phyloP scores from a whole-genome alignment of 2,888 invertebrate species.

The Trichopoda pennipes region DNA sequence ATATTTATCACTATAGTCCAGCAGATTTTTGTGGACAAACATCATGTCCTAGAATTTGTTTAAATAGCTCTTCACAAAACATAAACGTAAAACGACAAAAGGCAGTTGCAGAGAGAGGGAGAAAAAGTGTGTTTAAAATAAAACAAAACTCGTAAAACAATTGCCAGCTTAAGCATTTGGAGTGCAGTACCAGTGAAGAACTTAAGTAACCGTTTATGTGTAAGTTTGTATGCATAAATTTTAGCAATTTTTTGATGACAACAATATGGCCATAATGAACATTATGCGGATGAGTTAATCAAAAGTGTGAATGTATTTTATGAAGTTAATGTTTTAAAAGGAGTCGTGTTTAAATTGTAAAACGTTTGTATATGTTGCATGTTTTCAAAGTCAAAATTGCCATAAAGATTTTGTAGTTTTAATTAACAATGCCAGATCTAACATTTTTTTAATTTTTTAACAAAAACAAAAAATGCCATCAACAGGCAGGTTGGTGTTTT shows the following conservation, averaged over 20 bases:
- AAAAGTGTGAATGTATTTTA: constrained; percentile 56
- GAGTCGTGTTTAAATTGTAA: background rate
- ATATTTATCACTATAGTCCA: background rate
- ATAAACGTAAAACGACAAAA: constrained; percentile 19
- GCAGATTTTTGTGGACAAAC: constrained; percentile 45
- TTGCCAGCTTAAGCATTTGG: constrained; percentile 65
- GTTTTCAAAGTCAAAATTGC: background rate
- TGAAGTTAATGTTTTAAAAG: constrained; percentile 55
- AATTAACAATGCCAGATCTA: too few species aligned
- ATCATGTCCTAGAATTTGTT: constrained; percentile 50
- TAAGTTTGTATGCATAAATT: constrained; percentile 6
- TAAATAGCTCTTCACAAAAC: constrained; percentile 59
- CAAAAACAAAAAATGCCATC: too few species aligned
- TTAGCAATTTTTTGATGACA: constrained; percentile 48
- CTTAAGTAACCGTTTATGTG: constrained; percentile 38
- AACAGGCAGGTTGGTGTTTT: too few species aligned
- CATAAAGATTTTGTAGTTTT: too few species aligned
- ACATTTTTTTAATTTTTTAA: too few species aligned
- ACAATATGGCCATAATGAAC: constrained; percentile 66
- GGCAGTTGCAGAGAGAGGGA: background rate
- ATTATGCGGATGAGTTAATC: constrained; percentile 70
- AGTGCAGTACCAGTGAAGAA: constrained; percentile 50
- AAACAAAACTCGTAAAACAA: constrained; percentile 55
- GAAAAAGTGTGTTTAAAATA: constrained; percentile 38
- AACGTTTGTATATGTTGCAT: background rate